These are phyloP conservation scores for Agrochola lota DNA, from an alignment of 2,888 invertebrate genomes.

Conservation along the genomic window DNA sequence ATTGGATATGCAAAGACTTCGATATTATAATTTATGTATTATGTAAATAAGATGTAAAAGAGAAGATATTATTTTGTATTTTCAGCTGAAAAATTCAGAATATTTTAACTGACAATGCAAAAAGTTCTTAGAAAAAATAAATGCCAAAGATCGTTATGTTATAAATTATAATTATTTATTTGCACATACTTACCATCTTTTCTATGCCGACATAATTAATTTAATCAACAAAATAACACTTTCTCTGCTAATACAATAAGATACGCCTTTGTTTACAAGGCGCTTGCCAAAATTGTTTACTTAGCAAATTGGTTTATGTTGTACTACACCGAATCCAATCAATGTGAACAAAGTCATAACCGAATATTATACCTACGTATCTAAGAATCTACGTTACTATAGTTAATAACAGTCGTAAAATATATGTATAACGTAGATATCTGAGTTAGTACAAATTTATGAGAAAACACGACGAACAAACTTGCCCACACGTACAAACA, in stretches of 20 bases:
- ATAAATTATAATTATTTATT: constrained; percentile 1
- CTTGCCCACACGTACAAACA: constrained; percentile 32
- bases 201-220: constrained; percentile 2
- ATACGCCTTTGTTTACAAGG: constrained; percentile 74
- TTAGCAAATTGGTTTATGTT: constrained; percentile 79
- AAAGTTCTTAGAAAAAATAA: not conserved
- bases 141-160: not conserved
- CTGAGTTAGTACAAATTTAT: constrained; percentile 13
- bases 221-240: constrained; percentile 47
- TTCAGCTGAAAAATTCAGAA: not conserved
- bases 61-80: constrained; percentile 14
- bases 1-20: constrained; percentile 17
- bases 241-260: constrained; percentile 60
- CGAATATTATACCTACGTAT: constrained; percentile 26
- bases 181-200: not conserved
- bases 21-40: constrained; percentile 38
- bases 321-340: constrained; percentile 68
- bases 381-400: constrained; percentile 10
- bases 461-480: constrained; percentile 31
- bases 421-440: constrained; percentile 1
- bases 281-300: constrained; percentile 79
- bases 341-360: constrained; percentile 58
- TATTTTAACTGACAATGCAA: not conserved
- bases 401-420: constrained; percentile 21
- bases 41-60: constrained; percentile 23